A percentile compares a stretch with the other conserved stretches of the same genome.
phyloP scores from a whole-genome alignment of 2,888 invertebrate genomes.

The Agonum fuliginosum region DNA sequence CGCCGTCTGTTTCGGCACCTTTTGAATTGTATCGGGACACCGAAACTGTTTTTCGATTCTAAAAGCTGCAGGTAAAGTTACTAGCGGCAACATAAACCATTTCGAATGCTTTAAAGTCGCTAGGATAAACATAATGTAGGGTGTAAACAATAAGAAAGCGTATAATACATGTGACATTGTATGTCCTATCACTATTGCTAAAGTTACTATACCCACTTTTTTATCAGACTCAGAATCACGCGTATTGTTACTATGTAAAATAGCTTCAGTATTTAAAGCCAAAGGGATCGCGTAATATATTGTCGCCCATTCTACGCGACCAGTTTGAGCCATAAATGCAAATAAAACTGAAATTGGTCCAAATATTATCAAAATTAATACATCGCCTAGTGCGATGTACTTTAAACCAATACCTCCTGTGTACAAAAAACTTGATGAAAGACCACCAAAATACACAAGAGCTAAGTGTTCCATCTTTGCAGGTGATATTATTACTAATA shows the following conservation, averaged over 20 bases:
- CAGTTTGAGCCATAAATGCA: slow-evolving; percentile 94
- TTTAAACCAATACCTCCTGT: slow-evolving; percentile 97
- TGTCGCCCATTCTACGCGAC: slow-evolving; percentile 91
- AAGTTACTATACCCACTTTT: slow-evolving; percentile 93
- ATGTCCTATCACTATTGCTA: slow-evolving; percentile 94
- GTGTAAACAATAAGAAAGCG: slow-evolving; percentile 91
- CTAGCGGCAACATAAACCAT: slow-evolving; percentile 92
- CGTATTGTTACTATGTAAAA: slow-evolving; percentile 96
- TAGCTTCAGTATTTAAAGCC: slow-evolving; percentile 95
- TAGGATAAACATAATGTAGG: slow-evolving; percentile 92
- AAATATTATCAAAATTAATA: slow-evolving; percentile 92
- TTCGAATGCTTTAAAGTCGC: slow-evolving; percentile 88
- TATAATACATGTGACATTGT: slow-evolving; percentile 94
- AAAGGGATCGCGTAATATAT: slow-evolving; percentile 95
- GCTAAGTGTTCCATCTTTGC: slow-evolving; percentile 97
- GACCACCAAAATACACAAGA: slow-evolving; percentile 94
- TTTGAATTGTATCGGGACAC: slow-evolving; percentile 83
- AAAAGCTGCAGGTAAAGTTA: slow-evolving; percentile 92
- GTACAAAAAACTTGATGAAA: slow-evolving; percentile 96
- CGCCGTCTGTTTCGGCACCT: slow-evolving; percentile 91
- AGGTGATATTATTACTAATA: slow-evolving; percentile 86
- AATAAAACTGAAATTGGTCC: slow-evolving; percentile 96
- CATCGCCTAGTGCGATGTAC: slow-evolving; percentile 95
- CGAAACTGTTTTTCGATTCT: slow-evolving; percentile 92
- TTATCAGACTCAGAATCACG: slow-evolving; percentile 92